Evolutionary conservation across 2,113 vertebrate genomes (phyloP).

Genomic region (Mastomys natalensis): DNA sequence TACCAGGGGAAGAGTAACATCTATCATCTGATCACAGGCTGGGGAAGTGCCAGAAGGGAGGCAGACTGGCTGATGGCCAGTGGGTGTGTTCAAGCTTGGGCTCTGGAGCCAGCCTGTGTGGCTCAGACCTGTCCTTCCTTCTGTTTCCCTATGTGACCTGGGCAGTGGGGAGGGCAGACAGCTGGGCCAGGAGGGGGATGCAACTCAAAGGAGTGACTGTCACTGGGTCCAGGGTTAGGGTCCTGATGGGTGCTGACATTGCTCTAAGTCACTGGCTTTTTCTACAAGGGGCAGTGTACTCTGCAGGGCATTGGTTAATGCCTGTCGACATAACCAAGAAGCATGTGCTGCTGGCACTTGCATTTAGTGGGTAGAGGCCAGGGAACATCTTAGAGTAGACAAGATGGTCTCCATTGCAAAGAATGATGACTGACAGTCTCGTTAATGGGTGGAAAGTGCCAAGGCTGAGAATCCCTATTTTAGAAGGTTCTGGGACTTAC

Average conservation of each 20-base stretch:
- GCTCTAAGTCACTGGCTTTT: background rate
- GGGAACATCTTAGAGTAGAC: background rate
- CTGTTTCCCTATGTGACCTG: background rate
- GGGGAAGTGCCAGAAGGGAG: background rate
- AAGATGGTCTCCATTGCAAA: background rate
- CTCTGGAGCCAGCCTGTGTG: background rate
- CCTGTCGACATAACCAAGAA: background rate
- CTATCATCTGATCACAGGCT: background rate
- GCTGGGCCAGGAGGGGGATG: background rate
- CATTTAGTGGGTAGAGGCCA: background rate
- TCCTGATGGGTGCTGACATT: background rate
- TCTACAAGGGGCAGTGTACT: background rate
- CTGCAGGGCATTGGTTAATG: background rate
- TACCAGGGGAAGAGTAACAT: background rate
- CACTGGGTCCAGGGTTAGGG: background rate
- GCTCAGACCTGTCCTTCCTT: background rate
- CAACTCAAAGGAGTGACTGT: background rate
- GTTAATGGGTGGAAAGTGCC: background rate
- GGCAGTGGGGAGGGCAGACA: background rate
- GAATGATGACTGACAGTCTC: rapidly evolving
- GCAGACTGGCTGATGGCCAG: background rate
- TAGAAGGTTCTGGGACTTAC: background rate
- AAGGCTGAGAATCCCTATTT: background rate
- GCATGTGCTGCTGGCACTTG: background rate
- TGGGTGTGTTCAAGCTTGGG: background rate